Conservation (phyloP, 2,888 invertebrate species). For the Amiota communis region DNA sequence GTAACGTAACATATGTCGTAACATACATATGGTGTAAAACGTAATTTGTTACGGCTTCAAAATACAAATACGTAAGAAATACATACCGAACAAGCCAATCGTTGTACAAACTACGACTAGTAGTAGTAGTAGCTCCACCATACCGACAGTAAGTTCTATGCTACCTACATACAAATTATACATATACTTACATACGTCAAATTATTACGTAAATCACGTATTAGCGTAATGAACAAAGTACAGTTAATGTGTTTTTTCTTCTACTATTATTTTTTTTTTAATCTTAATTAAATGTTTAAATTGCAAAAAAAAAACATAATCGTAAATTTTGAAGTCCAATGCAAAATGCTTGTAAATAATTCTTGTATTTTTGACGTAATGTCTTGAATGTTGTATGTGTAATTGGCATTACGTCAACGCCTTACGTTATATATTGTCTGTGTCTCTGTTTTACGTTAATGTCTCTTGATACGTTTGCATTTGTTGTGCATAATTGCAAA, state of each 20-base stretch:
- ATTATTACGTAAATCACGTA: slow-evolving; percentile 33
- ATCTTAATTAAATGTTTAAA: background rate
- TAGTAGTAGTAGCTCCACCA: slow-evolving; percentile 17
- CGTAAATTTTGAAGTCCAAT: slow-evolving; percentile 66
- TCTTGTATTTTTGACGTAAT: slow-evolving; percentile 47
- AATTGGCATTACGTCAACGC: slow-evolving; percentile 17
- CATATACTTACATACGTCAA: background rate
- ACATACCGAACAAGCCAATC: slow-evolving; percentile 23
- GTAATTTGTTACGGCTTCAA: background rate
- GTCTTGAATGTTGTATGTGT: background rate
- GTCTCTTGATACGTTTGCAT: slow-evolving; percentile 40
- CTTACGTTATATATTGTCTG: slow-evolving; percentile 21
- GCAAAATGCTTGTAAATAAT: slow-evolving; percentile 71
- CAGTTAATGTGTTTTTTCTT: background rate
- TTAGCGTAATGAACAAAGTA: background rate
- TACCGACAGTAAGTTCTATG: slow-evolving; percentile 50
- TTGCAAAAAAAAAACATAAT: slow-evolving; percentile 52
- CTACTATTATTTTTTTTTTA: background rate
- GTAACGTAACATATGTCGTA: slow-evolving; percentile 1
- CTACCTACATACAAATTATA: slow-evolving; percentile 5
- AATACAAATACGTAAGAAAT: slow-evolving; percentile 15
- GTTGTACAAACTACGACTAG: slow-evolving; percentile 22
- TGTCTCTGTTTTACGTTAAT: slow-evolving; percentile 1
- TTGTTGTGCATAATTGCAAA: slow-evolving; percentile 54
- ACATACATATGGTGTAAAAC: background rate